Percentiles rank a stretch among this genome's conserved stretches.
These are phyloP conservation scores for Luehdorfia chinensis DNA, from an alignment of 1,140 invertebrate genomes.

Conservation along the genomic window DNA sequence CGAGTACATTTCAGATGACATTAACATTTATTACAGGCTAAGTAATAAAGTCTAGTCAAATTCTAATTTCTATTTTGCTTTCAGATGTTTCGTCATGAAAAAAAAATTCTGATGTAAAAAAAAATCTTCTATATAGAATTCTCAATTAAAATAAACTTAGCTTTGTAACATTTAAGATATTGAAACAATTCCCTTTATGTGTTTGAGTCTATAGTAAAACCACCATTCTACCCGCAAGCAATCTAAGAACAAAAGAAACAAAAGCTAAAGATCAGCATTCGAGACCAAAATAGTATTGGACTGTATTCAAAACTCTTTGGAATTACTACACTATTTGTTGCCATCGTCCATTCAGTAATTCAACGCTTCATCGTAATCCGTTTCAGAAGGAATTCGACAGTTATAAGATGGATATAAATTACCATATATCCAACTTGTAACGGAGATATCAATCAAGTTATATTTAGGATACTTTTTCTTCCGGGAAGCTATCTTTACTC, in stretches of 20 bases:
- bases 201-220: conserved; percentile 32
- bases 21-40: no score
- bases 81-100: no score
- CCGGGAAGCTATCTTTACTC: no score
- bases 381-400: conserved; percentile 43
- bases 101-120: no score
- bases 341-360: conserved; percentile 68
- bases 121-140: no score
- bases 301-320: conserved; percentile 72
- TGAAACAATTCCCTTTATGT: conserved; percentile 44
- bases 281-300: conserved; percentile 70
- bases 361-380: conserved; percentile 56
- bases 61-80: no score
- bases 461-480: neutral
- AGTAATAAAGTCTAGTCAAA: no score
- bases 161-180: conserved; percentile 23
- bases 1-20: no score
- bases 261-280: conserved; percentile 62
- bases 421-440: neutral
- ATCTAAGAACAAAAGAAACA: conserved; percentile 53
- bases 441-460: neutral
- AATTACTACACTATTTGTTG: conserved; percentile 71
- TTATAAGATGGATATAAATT: conserved; percentile 19
- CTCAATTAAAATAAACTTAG: no score
- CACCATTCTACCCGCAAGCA: conserved; percentile 46